phyloP scores from a whole-genome alignment of 2,113 vertebrate genomes.

The Myotis yumanensis region DNA sequence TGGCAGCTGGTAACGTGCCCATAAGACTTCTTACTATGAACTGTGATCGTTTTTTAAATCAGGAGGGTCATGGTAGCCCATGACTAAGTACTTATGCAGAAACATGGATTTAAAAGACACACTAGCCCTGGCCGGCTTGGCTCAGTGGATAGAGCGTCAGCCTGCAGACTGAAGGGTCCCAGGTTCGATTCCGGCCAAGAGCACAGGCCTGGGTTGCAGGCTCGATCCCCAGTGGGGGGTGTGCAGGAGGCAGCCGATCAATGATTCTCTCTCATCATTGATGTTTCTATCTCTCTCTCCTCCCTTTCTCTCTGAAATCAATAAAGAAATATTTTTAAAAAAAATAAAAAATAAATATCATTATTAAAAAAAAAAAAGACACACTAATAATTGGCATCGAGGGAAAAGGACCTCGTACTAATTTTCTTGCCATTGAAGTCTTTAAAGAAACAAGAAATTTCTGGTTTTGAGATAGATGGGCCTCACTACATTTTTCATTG shows the following conservation, averaged over 20 bases:
- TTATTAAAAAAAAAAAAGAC: neutral
- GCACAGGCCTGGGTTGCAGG: too few species aligned
- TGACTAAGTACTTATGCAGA: neutral
- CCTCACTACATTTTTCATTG: neutral
- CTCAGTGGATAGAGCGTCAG: too few species aligned
- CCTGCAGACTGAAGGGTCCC: too few species aligned
- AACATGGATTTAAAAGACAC: neutral
- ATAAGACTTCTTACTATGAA: neutral
- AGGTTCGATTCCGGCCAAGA: too few species aligned
- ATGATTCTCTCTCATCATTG: too few species aligned
- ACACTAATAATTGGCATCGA: neutral
- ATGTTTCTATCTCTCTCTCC: too few species aligned
- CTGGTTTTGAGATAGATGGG: neutral
- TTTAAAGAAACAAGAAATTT: neutral
- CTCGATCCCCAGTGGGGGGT: too few species aligned
- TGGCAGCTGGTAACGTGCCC: neutral
- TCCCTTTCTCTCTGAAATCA: too few species aligned
- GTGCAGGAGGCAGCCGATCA: too few species aligned
- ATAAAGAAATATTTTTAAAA: too few species aligned
- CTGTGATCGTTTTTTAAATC: neutral
- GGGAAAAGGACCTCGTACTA: neutral
- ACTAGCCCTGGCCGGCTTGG: neutral
- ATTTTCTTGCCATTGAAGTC: neutral
- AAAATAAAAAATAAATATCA: too few species aligned
- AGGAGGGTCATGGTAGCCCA: neutral